Percentiles rank a stretch among this genome's conserved stretches.
phyloP scores from a whole-genome alignment of 2,888 invertebrate species.

The Pocota personata region DNA sequence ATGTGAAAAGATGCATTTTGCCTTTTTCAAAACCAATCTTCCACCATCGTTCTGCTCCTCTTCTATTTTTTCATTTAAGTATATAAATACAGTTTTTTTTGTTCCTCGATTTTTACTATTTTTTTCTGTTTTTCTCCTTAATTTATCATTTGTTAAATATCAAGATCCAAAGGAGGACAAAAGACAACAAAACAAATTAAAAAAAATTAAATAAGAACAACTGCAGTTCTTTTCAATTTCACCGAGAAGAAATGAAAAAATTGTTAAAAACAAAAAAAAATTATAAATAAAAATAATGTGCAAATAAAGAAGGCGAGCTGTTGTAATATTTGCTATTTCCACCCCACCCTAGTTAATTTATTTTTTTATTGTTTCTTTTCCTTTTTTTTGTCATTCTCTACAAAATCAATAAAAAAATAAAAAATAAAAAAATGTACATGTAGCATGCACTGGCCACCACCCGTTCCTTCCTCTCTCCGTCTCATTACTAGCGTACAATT shows the following conservation, averaged over 20 bases:
- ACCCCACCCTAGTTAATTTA: conserved; percentile 7
- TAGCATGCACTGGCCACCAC: neutral
- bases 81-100: conserved; percentile 9
- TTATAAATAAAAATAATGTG: conserved; percentile 6
- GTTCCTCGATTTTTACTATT: neutral
- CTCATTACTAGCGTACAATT: conserved; percentile 31
- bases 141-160: conserved; percentile 43
- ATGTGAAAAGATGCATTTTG: neutral
- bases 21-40: neutral
- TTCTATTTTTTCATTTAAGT: neutral
- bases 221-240: conserved; percentile 47
- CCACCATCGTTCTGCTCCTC: neutral
- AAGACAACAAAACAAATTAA: conserved; percentile 4
- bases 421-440: neutral
- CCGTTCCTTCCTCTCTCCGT: neutral
- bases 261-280: neutral
- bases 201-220: conserved; percentile 15
- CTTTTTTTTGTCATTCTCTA: conserved; percentile 2
- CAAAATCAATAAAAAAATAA: conserved; percentile 16
- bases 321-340: conserved; percentile 25
- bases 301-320: conserved; percentile 42
- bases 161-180: conserved; percentile 18
- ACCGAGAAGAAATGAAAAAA: conserved; percentile 22
- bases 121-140: conserved; percentile 9
- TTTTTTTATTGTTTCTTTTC: neutral